These are phyloP conservation scores for Passer domesticus DNA, from an alignment of 2,113 vertebrate genomes.

Conservation along the genomic window DNA sequence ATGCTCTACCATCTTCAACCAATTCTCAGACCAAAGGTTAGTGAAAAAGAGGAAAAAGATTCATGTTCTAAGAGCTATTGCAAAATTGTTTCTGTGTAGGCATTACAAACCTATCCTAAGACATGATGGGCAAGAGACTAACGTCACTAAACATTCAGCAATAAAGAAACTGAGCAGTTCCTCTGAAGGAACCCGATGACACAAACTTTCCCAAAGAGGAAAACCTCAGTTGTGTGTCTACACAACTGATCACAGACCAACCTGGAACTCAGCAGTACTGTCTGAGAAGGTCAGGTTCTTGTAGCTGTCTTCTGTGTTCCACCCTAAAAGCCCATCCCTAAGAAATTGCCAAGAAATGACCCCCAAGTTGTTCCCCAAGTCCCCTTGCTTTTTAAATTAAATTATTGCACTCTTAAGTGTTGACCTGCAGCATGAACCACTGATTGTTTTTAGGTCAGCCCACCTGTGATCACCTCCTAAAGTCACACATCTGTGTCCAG, in stretches of 20 bases:
- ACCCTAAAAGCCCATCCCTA: neutral
- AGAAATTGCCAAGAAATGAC: neutral
- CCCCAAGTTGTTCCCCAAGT: fast-evolving
- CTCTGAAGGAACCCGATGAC: neutral
- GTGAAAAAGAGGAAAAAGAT: neutral
- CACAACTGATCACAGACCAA: neutral
- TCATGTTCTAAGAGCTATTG: neutral
- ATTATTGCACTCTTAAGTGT: neutral
- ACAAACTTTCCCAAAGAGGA: neutral
- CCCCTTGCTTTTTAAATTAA: neutral
- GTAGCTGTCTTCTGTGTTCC: neutral
- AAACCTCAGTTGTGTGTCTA: neutral
- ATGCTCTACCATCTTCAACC: neutral
- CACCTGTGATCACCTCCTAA: slow-evolving; percentile 98
- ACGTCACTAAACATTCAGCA: neutral
- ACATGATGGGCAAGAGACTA: neutral
- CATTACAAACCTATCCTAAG: neutral
- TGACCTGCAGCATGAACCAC: neutral
- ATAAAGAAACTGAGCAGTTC: neutral
- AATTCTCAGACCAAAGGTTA: neutral
- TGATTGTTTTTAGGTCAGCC: neutral
- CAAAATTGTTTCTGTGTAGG: neutral
- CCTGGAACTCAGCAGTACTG: neutral
- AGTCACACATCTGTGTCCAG: slow-evolving; percentile 88
- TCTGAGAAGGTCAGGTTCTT: neutral